Conservation (phyloP, 2,888 invertebrate species). For the Congeria kusceri region DNA sequence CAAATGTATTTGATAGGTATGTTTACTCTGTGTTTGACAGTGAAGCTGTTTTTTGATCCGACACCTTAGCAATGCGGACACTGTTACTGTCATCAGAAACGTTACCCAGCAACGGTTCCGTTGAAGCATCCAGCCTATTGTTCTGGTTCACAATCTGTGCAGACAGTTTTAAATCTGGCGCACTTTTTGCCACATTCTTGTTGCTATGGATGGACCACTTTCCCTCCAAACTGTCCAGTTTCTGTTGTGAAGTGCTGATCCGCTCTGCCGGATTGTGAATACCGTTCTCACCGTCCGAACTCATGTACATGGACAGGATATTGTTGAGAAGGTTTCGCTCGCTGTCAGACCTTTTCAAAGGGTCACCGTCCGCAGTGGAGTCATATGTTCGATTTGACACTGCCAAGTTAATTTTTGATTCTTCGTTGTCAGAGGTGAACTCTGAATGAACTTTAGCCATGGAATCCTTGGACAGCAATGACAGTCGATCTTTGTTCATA, state of each 20-base stretch:
- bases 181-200: slow-evolving; percentile 46
- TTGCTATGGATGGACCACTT: slow-evolving; percentile 10
- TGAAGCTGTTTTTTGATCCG: too few relatives aligned
- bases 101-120: slow-evolving; percentile 51
- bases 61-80: too few relatives aligned
- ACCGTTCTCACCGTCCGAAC: slow-evolving; percentile 28
- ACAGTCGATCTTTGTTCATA: slow-evolving; percentile 69
- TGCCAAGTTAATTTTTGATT: slow-evolving; percentile 46
- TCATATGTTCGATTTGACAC: slow-evolving; percentile 11
- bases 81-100: slow-evolving; percentile 22
- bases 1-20: too few relatives aligned
- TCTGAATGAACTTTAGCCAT: slow-evolving; percentile 67
- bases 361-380: slow-evolving; percentile 40
- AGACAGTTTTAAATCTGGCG: slow-evolving; percentile 45
- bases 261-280: slow-evolving; percentile 2
- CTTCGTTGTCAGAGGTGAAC: slow-evolving; percentile 66
- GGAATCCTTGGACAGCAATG: slow-evolving; percentile 75
- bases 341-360: slow-evolving; percentile 48
- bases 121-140: slow-evolving; percentile 30
- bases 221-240: slow-evolving; percentile 15
- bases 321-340: slow-evolving; percentile 69
- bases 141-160: slow-evolving; percentile 18
- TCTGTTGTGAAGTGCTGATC: slow-evolving; percentile 26
- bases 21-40: too few relatives aligned
- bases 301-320: slow-evolving; percentile 45